These are phyloP conservation scores for Strigamia crassipes DNA, from an alignment of 2,888 invertebrate species.

Conservation along the genomic window DNA sequence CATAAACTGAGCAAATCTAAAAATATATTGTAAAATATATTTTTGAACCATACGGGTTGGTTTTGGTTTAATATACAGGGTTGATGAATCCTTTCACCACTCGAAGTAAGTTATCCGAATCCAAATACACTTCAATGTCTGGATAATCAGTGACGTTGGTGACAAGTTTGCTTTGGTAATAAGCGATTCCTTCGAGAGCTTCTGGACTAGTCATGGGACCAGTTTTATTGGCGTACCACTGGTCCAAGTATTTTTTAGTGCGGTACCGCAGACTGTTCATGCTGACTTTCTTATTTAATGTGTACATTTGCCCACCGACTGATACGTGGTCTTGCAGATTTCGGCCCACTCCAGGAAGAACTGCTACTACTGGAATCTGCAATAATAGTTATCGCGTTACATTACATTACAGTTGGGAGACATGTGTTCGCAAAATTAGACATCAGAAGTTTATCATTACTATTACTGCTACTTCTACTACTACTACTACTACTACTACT, in stretches of 20 bases:
- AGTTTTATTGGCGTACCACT: too few species aligned
- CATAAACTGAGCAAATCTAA: too few species aligned
- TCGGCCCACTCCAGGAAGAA: slow-evolving; percentile 1
- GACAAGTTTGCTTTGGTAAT: background rate
- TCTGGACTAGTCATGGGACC: background rate
- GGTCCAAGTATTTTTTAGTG: too few species aligned
- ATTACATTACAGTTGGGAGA: too few species aligned
- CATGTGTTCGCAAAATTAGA: too few species aligned
- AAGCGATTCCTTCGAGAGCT: background rate
- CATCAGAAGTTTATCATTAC: too few species aligned
- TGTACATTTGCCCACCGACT: background rate
- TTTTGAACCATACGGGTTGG: too few species aligned
- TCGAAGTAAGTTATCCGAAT: background rate
- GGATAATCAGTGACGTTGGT: background rate
- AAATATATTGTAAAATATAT: too few species aligned
- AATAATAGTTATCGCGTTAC: too few species aligned
- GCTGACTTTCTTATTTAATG: background rate
- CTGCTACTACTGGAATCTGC: background rate
- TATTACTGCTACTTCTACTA: too few species aligned
- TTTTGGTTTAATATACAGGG: background rate
- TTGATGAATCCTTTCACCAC: background rate
- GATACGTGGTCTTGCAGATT: slow-evolving; percentile 1
- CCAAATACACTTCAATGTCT: background rate
- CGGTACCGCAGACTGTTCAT: background rate
- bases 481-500: too few species aligned